Percentiles rank a stretch among this genome's conserved stretches.
phyloP scores from a whole-genome alignment of 2,797 vertebrate genomes.

The Gymnothorax javanicus region DNA sequence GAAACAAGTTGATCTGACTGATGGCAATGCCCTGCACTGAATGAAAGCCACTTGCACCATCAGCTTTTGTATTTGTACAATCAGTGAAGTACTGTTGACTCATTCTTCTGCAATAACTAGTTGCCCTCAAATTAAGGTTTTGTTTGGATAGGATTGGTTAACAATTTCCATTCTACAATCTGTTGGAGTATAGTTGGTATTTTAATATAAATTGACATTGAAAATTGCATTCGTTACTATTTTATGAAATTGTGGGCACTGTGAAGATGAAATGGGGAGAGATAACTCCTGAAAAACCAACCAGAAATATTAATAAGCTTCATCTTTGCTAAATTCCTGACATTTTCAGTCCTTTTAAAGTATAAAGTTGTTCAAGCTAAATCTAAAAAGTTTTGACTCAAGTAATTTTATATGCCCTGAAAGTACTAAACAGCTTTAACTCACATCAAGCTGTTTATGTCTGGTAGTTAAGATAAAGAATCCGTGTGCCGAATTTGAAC shows the following conservation, averaged over 20 bases:
- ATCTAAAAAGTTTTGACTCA: background rate
- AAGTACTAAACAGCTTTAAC: background rate
- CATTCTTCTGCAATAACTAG: background rate
- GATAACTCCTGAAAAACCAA: too few species aligned
- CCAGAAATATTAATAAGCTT: too few species aligned
- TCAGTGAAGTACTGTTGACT: background rate
- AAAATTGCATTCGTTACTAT: background rate
- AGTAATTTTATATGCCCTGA: background rate
- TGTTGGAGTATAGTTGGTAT: background rate
- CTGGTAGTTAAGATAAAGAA: background rate
- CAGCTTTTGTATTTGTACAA: too few species aligned
- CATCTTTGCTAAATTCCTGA: too few species aligned
- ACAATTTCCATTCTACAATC: background rate
- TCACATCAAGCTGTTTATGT: background rate
- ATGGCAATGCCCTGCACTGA: background rate
- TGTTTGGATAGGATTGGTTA: background rate
- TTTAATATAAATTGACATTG: background rate
- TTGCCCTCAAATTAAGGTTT: background rate
- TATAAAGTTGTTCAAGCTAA: background rate
- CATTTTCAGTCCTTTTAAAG: too few species aligned
- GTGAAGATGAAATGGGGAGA: background rate
- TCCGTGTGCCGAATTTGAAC: background rate
- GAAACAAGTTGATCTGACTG: background rate
- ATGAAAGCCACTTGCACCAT: background rate
- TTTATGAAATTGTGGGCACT: background rate